Evolutionary conservation across 2,888 invertebrate genomes (phyloP), one percentile per base, ranked within the genome.

Genomic region (Polydesmus complanatus): DNA sequence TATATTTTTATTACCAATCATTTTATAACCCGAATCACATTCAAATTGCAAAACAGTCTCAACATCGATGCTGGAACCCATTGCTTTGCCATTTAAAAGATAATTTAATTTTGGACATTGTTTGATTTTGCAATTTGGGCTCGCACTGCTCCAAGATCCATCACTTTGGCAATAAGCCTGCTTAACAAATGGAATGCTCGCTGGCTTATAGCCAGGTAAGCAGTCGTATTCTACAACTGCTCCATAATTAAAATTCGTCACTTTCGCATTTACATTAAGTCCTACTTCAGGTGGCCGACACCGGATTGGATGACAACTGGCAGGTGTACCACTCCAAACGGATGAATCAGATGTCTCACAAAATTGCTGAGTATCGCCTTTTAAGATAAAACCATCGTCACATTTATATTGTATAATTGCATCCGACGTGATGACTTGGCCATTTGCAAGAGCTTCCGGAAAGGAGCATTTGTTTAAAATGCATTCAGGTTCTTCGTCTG

Each of bases 101-200:
- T n/a, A 56, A 3, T 67, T 65, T 2, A 78, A 76, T 0, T 68
- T 64, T 8, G 70, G 70, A 66, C 79, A 79, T 53, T 72, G 70
- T 14, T 74, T 68, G 2, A 73, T 69, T 51, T 69, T 66, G 65
- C 80, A 80, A 1, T 67, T 66, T 1, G 78, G 77, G 11, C 69
- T 66, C 5, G 70, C 68, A 5, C 74, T 71, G 66, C 77, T 77
- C 80, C 79, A 80, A 14, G 71, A 65, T 66, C 83, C 82, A 63
- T 77, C 77, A 53, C 78, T 77, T 25, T 75, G 70, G 66, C 84
- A 84, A 1, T 78, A 19, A n/a, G 14, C n/a, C 19, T 57, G 8
- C 49, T 26, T 14, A 8, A 14, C 22, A 22, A 60, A 2, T 14
- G 22, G 19, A 14, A n/a, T 27, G 37, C 54, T 58, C n/a, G 49